Conservation (phyloP, 2,888 invertebrate species). For the Automeris io region DNA sequence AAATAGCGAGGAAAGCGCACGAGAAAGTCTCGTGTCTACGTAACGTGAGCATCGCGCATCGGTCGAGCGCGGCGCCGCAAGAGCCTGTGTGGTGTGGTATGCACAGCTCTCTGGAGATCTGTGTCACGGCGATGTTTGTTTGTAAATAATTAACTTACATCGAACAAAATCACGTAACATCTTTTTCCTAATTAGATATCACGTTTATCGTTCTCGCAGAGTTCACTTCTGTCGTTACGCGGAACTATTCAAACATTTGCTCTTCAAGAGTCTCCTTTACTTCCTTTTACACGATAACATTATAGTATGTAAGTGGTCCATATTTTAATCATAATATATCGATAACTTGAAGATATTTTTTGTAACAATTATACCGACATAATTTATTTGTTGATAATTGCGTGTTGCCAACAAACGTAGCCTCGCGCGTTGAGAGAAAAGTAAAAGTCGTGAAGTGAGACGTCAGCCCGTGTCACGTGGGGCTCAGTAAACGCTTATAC, state of each 20-base stretch:
- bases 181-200: slow-evolving; percentile 29
- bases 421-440: slow-evolving; percentile 51
- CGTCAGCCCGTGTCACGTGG: slow-evolving; percentile 39
- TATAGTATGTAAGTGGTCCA: too few species aligned
- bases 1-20: slow-evolving; percentile 68
- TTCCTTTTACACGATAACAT: too few species aligned
- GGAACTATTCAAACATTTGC: too few species aligned
- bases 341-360: too few species aligned
- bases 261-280: too few species aligned
- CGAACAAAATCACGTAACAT: slow-evolving; percentile 37
- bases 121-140: slow-evolving; percentile 67
- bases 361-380: background rate
- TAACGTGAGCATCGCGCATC: slow-evolving; percentile 38
- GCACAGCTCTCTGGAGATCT: slow-evolving; percentile 36
- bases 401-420: slow-evolving; percentile 8
- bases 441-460: slow-evolving; percentile 63
- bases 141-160: slow-evolving; percentile 51
- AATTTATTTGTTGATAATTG: background rate
- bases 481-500: slow-evolving; percentile 15
- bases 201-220: slow-evolving; percentile 25
- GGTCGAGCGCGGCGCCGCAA: slow-evolving; percentile 20
- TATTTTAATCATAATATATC: too few species aligned
- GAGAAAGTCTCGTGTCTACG: slow-evolving; percentile 65
- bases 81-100: background rate
- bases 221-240: too few species aligned